phyloP scores from a whole-genome alignment of 2,113 vertebrate species.

The Chaetodon auriga region DNA sequence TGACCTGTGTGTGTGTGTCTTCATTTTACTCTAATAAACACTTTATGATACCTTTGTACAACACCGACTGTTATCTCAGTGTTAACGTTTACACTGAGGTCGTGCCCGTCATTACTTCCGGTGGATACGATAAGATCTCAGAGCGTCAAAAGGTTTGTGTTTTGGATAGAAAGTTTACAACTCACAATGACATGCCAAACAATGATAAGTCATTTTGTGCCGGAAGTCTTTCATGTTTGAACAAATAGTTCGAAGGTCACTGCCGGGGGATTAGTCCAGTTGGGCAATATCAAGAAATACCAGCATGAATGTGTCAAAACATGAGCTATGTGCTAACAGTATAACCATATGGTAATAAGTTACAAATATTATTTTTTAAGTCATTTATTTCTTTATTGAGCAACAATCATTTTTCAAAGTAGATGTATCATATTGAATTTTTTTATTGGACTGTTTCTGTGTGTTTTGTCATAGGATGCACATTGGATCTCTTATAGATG shows the following conservation, averaged over 20 bases:
- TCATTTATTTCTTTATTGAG: not conserved
- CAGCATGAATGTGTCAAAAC: not conserved
- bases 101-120: constrained; percentile 15
- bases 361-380: not conserved
- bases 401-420: not conserved
- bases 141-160: constrained; percentile 3
- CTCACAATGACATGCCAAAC: constrained; percentile 4
- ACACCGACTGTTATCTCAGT: not conserved
- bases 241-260: constrained; percentile 1
- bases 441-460: not conserved
- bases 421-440: not conserved
- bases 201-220: not conserved
- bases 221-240: not conserved
- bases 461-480: not conserved
- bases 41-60: constrained; percentile 7
- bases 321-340: not conserved
- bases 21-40: not conserved
- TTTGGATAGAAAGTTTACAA: not conserved
- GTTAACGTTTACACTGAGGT: not conserved
- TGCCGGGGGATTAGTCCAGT: not conserved
- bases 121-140: constrained; percentile 7
- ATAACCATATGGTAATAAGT: not conserved
- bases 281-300: constrained; percentile 18
- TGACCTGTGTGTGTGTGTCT: not conserved
- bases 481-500: not conserved